Evolutionary conservation across 2,888 invertebrate genomes (phyloP).

Genomic region (Clistopyga incitator): DNA sequence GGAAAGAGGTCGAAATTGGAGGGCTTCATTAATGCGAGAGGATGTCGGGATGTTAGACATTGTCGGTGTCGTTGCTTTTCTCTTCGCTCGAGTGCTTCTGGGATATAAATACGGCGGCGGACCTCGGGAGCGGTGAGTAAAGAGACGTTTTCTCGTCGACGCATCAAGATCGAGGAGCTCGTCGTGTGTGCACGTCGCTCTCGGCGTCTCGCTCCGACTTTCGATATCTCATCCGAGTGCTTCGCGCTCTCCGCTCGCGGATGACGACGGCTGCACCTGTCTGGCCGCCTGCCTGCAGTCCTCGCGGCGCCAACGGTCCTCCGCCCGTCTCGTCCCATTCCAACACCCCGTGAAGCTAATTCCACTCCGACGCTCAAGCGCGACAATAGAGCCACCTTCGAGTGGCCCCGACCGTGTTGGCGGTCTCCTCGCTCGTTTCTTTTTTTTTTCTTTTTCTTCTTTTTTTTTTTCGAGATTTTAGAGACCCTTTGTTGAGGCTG

Average conservation of each 20-base stretch:
- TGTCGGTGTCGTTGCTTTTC: constrained; percentile 22
- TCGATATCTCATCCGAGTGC: constrained; percentile 14
- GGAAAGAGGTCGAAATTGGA: constrained; percentile 2
- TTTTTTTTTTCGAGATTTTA: neutral
- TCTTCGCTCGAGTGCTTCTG: constrained; percentile 8
- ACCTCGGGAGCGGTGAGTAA: constrained; percentile 5
- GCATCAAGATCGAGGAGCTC: constrained; percentile 48
- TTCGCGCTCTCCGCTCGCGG: constrained; percentile 53
- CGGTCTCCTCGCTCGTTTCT: constrained; percentile 37
- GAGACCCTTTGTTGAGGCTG: neutral
- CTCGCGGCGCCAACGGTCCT: constrained; percentile 69
- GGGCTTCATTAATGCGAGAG: neutral
- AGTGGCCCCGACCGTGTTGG: constrained; percentile 39
- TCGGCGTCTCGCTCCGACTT: constrained; percentile 16
- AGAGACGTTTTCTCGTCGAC: constrained; percentile 53
- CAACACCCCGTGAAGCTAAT: constrained; percentile 69
- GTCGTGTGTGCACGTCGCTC: constrained; percentile 3
- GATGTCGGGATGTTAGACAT: constrained; percentile 12
- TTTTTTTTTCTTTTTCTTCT: constrained; percentile 19
- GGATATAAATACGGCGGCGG: constrained; percentile 46
- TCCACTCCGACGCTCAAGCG: constrained; percentile 61
- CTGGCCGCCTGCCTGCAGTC: constrained; percentile 73
- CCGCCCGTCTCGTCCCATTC: constrained; percentile 62
- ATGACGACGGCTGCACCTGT: constrained; percentile 73
- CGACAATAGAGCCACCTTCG: constrained; percentile 64